A percentile compares a stretch with the other conserved stretches of the same genome.
These are phyloP conservation scores for Lutraria lutraria DNA, from an alignment of 2,888 invertebrate genomes.

Conservation along the genomic window DNA sequence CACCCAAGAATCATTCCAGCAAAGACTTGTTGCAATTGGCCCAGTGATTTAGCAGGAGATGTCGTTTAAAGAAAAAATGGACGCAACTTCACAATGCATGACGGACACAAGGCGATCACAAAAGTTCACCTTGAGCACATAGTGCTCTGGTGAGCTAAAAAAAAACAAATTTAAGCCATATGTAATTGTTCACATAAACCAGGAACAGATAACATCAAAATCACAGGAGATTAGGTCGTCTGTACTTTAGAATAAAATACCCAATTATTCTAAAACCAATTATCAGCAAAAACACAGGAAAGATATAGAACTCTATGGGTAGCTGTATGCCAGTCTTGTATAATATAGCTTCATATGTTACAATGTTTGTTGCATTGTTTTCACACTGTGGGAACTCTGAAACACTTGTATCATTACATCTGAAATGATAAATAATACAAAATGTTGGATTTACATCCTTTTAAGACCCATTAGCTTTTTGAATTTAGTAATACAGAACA, in stretches of 20 bases:
- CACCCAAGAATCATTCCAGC: no score
- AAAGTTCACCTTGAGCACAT: not conserved
- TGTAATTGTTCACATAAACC: not conserved
- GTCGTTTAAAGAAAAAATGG: no score
- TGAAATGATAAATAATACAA: constrained; percentile 45
- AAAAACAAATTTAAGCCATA: not conserved
- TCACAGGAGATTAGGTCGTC: constrained; percentile 36
- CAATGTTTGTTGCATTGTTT: constrained; percentile 55
- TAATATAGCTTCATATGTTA: constrained; percentile 67
- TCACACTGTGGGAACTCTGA: constrained; percentile 62
- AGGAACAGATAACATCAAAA: not conserved
- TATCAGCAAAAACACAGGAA: constrained; percentile 53
- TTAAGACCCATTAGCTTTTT: no score
- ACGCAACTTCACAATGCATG: not conserved
- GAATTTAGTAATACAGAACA: no score
- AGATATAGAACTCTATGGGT: constrained; percentile 65
- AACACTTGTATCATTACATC: constrained; percentile 68
- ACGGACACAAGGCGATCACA: not conserved
- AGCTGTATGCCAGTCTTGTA: constrained; percentile 61
- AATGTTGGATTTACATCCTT: no score
- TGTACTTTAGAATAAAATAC: constrained; percentile 63
- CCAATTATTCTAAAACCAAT: constrained; percentile 59
- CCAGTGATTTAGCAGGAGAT: no score
- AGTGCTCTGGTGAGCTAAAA: not conserved
- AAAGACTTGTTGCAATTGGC: no score